phyloP scores from a whole-genome alignment of 1,140 invertebrate genomes.

The Neodiprion virginianus region DNA sequence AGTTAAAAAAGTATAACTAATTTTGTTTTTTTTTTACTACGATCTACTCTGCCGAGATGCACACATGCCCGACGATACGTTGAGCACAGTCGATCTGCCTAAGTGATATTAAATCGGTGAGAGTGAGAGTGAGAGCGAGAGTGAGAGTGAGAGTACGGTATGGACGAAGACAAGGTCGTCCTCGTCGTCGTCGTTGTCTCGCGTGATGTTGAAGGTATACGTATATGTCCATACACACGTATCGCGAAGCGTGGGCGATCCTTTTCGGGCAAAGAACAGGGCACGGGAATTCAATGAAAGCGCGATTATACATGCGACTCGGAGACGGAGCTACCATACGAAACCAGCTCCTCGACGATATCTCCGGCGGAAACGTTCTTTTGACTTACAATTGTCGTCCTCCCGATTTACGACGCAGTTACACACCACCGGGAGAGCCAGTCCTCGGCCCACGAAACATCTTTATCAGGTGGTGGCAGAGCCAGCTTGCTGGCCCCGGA shows the following conservation, averaged over 20 bases:
- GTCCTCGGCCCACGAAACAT: slow-evolving; percentile 6
- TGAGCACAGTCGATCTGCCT: too few relatives aligned
- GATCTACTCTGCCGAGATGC: too few relatives aligned
- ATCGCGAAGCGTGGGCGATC: background rate
- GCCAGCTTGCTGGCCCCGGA: slow-evolving; percentile 5
- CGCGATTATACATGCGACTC: background rate
- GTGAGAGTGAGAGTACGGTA: background rate
- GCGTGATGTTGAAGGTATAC: too few relatives aligned
- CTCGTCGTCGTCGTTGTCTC: background rate
- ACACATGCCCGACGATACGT: too few relatives aligned
- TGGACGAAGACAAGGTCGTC: background rate
- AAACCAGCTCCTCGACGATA: background rate
- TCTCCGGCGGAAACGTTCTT: background rate
- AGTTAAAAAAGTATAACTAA: background rate
- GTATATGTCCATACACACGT: background rate
- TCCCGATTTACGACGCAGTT: slow-evolving; percentile 12
- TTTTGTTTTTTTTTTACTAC: background rate
- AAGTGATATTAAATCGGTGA: background rate
- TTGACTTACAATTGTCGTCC: slow-evolving; percentile 4
- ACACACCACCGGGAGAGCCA: background rate
- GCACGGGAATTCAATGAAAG: background rate
- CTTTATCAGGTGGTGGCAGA: slow-evolving; percentile 11
- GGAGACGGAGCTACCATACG: background rate
- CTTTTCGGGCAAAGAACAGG: background rate
- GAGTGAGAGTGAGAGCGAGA: background rate